Evolutionary conservation across 2,888 invertebrate species (phyloP), one percentile per base, ranked within the genome.

Genomic region (Zeuzera pyrina): DNA sequence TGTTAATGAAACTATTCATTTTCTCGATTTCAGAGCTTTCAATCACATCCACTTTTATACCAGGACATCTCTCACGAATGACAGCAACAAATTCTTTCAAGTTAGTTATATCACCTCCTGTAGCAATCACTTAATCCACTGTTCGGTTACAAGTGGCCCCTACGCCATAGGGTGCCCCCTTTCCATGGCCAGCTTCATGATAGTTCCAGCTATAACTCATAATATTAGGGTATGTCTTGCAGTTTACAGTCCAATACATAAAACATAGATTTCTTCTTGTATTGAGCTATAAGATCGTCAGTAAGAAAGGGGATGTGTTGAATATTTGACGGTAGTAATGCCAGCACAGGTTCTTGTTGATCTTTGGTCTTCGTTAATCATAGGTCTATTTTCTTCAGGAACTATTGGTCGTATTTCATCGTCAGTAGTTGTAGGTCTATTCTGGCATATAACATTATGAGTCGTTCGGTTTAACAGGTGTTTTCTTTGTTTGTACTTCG

Each of bases 211-310:
- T 44, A 25, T 35, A 46, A 14, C 34, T 30, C 15, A 39, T 29
- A 34, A 55, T 29, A 33, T 45, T 40, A 30, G 52, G 54, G 25
- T 36, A 47, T 31, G 8, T 49, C 36, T 38, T 31, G 27, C 23
- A 60, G 16, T 39, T 45, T 48, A 38, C 41, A 52, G 21, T 25
- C 52, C 29, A 64, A 33, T 10, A 49, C 33, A 35, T 43, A 55
- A 41, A 58, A 59, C 52, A 58, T 55, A 3, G 34, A 25, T 45
- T 57, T 58, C 36, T 59, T 61, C 15, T 55, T 36, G 35, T 62
- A 59, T 47, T 59, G 54, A 0, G 57, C 57, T 12, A 55, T 54
- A 26, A 57, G 58, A 29, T 55, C 47, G 42, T 65, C 57, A 25
- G 52, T 59, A 12, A 58, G 32, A 46, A 62, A 65, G 33, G 61